Evolutionary conservation across 23 tunicate species (phyloP).

Genomic region (Ciona savignyi): DNA sequence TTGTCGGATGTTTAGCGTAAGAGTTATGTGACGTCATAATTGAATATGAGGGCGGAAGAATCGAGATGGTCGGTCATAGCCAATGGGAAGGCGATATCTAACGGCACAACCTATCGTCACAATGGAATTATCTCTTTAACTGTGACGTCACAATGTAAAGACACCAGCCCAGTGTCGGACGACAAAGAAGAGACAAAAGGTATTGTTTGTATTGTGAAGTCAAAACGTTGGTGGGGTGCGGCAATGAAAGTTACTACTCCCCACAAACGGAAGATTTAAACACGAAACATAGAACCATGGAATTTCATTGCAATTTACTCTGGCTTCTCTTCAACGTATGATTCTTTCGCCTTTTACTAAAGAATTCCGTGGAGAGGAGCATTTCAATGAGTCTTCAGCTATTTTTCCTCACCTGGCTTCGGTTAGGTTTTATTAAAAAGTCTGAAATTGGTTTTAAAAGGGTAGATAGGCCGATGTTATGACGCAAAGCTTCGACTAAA

Average conservation of each 20-base stretch:
- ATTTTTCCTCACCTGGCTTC: neutral
- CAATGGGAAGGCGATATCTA: slow-evolving; percentile 35
- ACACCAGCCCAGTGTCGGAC: neutral
- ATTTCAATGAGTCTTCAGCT: neutral
- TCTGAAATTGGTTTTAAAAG: no score
- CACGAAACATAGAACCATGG: no score
- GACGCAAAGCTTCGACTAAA: no score
- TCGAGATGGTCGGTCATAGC: slow-evolving; percentile 51
- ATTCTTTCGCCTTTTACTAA: slow-evolving; percentile 1
- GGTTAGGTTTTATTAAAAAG: neutral
- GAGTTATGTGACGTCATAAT: slow-evolving; percentile 1
- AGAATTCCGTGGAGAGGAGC: slow-evolving; percentile 1
- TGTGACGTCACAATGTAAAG: slow-evolving; percentile 17
- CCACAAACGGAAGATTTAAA: neutral
- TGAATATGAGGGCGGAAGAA: slow-evolving; percentile 9
- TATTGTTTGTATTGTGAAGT: neutral
- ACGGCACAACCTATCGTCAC: slow-evolving; percentile 42
- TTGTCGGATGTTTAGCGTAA: no score
- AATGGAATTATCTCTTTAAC: slow-evolving; percentile 16
- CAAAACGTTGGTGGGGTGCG: no score
- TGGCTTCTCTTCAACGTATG: neutral
- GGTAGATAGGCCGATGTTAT: no score
- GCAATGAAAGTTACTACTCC: no score
- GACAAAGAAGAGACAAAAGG: slow-evolving; percentile 1
- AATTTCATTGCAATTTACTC: neutral